Percentiles rank a stretch among this genome's conserved stretches.
Conservation (phyloP, 2,797 vertebrate genomes). For the Channallabes apus region DNA sequence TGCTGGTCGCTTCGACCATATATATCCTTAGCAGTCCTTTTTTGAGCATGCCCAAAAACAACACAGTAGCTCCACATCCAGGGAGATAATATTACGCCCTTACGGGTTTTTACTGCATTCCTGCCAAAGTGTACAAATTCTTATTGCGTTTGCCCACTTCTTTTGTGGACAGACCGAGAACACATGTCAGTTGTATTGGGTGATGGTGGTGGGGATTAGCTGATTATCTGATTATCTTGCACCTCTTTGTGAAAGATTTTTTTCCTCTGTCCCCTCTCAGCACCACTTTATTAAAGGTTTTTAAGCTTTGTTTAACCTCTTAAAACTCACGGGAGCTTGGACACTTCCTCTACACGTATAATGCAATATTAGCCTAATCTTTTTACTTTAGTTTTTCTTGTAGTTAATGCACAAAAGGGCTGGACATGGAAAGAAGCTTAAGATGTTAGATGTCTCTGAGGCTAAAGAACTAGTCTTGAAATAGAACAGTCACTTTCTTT, state of each 20-base stretch:
- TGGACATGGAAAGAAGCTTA: neutral
- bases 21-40: no score
- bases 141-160: no score
- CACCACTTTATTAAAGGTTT: neutral
- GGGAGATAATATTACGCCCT: no score
- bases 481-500: neutral
- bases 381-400: neutral
- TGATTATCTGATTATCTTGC: neutral
- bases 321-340: neutral
- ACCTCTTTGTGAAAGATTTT: neutral
- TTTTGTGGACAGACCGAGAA: no score
- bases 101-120: no score
- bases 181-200: no score
- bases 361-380: neutral
- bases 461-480: neutral
- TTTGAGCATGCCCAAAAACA: no score
- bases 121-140: no score
- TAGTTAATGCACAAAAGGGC: neutral
- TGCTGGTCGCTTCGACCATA: no score
- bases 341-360: neutral
- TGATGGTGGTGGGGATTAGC: no score
- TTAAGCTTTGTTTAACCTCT: neutral
- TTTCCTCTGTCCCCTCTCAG: neutral
- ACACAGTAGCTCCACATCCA: no score
- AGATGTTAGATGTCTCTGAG: neutral